Percentiles rank a stretch among this genome's conserved stretches.
phyloP scores from a whole-genome alignment of 2,888 invertebrate species.

The Drosophila hamatofila region DNA sequence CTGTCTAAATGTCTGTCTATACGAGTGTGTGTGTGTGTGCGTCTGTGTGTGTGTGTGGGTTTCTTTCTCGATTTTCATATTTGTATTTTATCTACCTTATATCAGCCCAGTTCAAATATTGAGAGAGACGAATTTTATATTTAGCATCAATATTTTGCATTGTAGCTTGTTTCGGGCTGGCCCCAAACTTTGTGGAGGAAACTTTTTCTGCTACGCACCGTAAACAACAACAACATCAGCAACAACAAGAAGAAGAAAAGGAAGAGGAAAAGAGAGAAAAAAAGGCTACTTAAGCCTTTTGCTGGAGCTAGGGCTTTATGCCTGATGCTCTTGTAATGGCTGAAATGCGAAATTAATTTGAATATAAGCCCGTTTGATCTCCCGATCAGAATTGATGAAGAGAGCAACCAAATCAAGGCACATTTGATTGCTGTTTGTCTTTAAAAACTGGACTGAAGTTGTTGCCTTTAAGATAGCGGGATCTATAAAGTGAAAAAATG shows the following conservation, averaged over 20 bases:
- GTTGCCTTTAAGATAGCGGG: background rate
- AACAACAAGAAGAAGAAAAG: background rate
- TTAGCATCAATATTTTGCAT: conserved; percentile 75
- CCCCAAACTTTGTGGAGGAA: conserved; percentile 23
- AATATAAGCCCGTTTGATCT: conserved; percentile 54
- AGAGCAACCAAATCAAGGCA: conserved; percentile 37
- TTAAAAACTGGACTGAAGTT: background rate
- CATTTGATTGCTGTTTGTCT: conserved; percentile 22
- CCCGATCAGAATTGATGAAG: conserved; percentile 52
- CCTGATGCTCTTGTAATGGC: conserved; percentile 9
- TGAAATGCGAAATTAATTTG: conserved; percentile 44
- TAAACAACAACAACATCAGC: background rate
- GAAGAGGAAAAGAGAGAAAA: conserved; percentile 18
- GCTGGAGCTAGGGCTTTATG: conserved; percentile 14
- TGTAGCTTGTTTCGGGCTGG: conserved; percentile 52
- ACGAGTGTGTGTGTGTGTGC: conserved; percentile 24
- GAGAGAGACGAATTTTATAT: conserved; percentile 48
- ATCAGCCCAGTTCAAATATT: conserved; percentile 29
- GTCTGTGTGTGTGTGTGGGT: conserved; percentile 16
- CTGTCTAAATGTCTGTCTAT: conserved; percentile 25
- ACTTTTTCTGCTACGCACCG: background rate
- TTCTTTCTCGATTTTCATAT: conserved; percentile 66
- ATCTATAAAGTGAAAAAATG: background rate
- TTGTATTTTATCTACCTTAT: conserved; percentile 69
- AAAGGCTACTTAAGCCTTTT: conserved; percentile 44